Evolutionary conservation across 92 coral and sea anemone genomes (phyloP), one percentile per base, ranked within the genome.

Genomic region (Pocillopora grandis): DNA sequence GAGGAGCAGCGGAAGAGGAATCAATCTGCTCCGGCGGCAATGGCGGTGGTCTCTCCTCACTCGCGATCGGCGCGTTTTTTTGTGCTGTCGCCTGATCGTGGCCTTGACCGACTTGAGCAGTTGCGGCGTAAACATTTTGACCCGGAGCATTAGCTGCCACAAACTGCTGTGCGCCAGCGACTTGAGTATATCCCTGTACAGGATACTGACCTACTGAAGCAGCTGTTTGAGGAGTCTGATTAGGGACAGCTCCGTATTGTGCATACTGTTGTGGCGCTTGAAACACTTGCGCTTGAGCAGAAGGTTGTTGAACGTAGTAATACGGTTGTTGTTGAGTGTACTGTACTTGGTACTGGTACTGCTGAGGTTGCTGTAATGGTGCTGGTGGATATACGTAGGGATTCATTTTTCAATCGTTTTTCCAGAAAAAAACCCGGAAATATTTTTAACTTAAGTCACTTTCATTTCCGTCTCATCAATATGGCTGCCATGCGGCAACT

Each of bases 321-420:
- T 88, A 85, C 63, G 88, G 95, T 52, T 91, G 90, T 49, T 83
- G 92, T 80, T 90, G 94, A 23, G 86, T 42, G 64, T 62, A 88
- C 27, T 90, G 93, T 36, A 73, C 90, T 74, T 88, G 94, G 72
- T 90, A 92, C 73, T 89, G 95, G 79, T 90, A 95, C 62, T 92
- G 92, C 76, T 85, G 90, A 80, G 85, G 92, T 64, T 92, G 97
- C 56, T 68, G 89, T 66, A 94, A 37, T 64, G 91, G 98, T 55
- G 94, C 92, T 68, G 91, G 94, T 83, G 90, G 98, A 84, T 92
- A 92, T 42, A 91, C 95, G 75, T 83, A 92, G 58, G 98, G 98
- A 77, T 96, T 83, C 98, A 96, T 96, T 58, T 56, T 87, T 14
- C 63, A 63, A 42, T 52, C 61, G 55, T 73, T 63, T 58, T 70